Base-by-base conservation (phyloP, 2,797 vertebrate genomes). In the Cyprinodon diabolis region DNA sequence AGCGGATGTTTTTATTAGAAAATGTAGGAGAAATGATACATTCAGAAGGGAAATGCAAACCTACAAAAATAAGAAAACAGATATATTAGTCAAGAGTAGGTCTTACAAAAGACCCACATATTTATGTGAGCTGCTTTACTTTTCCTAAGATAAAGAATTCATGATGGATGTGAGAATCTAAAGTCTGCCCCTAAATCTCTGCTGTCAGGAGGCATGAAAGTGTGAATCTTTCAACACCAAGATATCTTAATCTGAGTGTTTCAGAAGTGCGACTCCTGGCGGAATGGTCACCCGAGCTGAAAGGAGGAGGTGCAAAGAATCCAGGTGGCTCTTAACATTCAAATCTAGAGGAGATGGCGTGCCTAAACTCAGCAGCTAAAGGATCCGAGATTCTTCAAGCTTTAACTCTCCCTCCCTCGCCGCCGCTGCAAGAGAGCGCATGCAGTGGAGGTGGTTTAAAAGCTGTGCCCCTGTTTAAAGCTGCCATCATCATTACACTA, bases 391-490 rank as follows among this genome's bases (percentile, higher is more conserved):
- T 55, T 51, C 86, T 83, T 86, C 76, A 17, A 17, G 65, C 79
- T 84, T 83, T 76, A 69, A 72, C 57, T 48, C 60, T 47, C 55
- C 43, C 62, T 37, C 25, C 30, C 54, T 1, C 19, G 4, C 77
- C 69, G 1, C 52, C 73, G 30, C 15, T 75, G 37, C 78, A 76
- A 71, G 67, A 74, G 66, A 83, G 84, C 90, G 90, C 92, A 91
- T 92, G 92, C 87, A 70, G 81, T 82, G 88, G 89, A 77, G 72
- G 75, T 83, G 85, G 87, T 90, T 93, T 93, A 90, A 93, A 95
- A 93, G 90, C 90, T 72, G 87, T 75, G 89, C 86, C 91, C 90
- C 94, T 92, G 94, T 95, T n/a, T 94, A 94, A 95, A 95, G 93
- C 94, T 87, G 87, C 91, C 90, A 89, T 91, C 89, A 94, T 94